Conservation (phyloP, 2,113 vertebrate genomes). For the Percopsis transmontana region DNA sequence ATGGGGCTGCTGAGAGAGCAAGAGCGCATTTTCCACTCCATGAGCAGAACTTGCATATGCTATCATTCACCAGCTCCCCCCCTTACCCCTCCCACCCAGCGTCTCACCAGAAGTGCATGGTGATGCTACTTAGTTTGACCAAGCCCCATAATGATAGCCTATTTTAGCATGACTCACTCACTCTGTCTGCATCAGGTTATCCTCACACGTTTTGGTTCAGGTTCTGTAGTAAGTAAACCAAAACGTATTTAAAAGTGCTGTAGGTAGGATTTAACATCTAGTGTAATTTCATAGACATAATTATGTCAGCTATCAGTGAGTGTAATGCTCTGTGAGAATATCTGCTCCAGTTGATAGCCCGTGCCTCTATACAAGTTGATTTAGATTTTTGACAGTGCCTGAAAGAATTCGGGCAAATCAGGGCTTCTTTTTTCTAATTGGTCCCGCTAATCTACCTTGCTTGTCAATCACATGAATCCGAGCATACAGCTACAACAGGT, state of each 20-base stretch:
- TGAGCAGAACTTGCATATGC: conserved; percentile 48
- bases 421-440: too few species aligned
- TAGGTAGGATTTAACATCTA: too few species aligned
- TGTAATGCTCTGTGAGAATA: too few species aligned
- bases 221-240: conserved; percentile 35
- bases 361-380: too few species aligned
- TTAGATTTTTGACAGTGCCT: too few species aligned
- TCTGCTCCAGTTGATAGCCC: too few species aligned
- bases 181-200: conserved; percentile 30
- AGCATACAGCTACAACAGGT: too few species aligned
- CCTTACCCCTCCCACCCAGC: conserved; percentile 19
- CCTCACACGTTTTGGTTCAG: conserved; percentile 23
- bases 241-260: conserved; percentile 31
- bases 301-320: too few species aligned
- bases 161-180: conserved; percentile 32
- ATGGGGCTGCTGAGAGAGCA: conserved; percentile 23
- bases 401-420: too few species aligned
- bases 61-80: conserved; percentile 27
- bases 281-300: too few species aligned
- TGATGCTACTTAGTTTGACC: conserved; percentile 41
- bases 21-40: conserved; percentile 55
- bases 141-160: conserved; percentile 50
- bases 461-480: too few species aligned
- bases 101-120: conserved; percentile 31
- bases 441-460: too few species aligned